These are phyloP conservation scores for Andrena flavipes DNA, from an alignment of 2,888 invertebrate species.

Conservation along the genomic window DNA sequence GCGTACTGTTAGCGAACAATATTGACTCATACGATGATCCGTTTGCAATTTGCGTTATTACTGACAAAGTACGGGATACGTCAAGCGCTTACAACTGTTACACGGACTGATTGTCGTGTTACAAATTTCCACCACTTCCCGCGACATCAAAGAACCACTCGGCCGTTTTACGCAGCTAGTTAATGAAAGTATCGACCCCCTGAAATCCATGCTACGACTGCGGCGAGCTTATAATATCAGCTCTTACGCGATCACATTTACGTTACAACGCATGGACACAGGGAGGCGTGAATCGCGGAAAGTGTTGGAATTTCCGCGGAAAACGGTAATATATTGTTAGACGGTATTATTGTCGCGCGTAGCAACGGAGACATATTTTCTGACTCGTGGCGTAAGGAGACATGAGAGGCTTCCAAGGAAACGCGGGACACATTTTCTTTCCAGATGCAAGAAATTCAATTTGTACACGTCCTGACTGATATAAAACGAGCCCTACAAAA, in stretches of 20 bases:
- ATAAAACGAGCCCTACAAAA: slow-evolving; percentile 31
- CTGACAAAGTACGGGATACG: neutral
- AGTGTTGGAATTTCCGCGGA: neutral
- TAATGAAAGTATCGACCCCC: neutral
- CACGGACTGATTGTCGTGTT: neutral
- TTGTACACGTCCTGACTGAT: slow-evolving; percentile 20
- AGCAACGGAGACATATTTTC: slow-evolving; percentile 7
- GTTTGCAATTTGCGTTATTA: neutral
- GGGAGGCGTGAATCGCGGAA: neutral
- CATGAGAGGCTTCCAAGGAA: slow-evolving; percentile 12
- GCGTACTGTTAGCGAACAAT: neutral
- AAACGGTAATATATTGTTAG: slow-evolving; percentile 14
- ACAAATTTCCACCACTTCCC: neutral
- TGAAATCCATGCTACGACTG: neutral
- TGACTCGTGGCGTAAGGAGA: slow-evolving; percentile 19
- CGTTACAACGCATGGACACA: neutral
- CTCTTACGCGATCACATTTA: too few relatives aligned
- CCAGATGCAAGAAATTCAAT: slow-evolving; percentile 37
- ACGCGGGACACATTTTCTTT: slow-evolving; percentile 20
- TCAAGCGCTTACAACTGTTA: neutral
- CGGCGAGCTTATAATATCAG: neutral
- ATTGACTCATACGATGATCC: neutral
- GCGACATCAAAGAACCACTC: neutral
- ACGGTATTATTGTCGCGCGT: neutral
- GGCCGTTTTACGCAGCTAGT: neutral